These are phyloP conservation scores for Ornithoptera priamus DNA, from an alignment of 2,888 invertebrate species.

Conservation along the genomic window DNA sequence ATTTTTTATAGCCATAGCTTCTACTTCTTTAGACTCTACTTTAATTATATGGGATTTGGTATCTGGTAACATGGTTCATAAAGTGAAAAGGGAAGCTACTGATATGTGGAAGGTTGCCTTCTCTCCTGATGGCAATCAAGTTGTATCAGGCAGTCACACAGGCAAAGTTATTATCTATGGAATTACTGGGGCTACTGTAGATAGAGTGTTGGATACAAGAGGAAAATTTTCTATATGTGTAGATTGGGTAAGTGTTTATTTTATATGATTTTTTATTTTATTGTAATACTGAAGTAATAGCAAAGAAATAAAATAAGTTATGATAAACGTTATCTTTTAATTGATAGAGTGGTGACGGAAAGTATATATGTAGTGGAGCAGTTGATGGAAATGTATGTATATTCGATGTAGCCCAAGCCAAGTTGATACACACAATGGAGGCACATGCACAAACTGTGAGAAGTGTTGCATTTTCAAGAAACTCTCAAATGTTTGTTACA, in stretches of 20 bases:
- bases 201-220: slow-evolving; percentile 92
- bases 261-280: background rate
- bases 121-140: slow-evolving; percentile 92
- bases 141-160: slow-evolving; percentile 94
- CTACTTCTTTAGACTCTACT: slow-evolving; percentile 94
- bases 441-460: slow-evolving; percentile 96
- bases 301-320: background rate
- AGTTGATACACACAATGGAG: slow-evolving; percentile 93
- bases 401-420: slow-evolving; percentile 91
- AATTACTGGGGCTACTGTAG: slow-evolving; percentile 89
- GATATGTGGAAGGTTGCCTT: slow-evolving; percentile 97
- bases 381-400: slow-evolving; percentile 96
- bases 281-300: background rate
- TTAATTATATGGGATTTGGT: slow-evolving; percentile 94
- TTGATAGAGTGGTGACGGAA: slow-evolving; percentile 92
- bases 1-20: slow-evolving; percentile 84
- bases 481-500: slow-evolving; percentile 92
- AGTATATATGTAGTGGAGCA: slow-evolving; percentile 95
- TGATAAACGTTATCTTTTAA: background rate
- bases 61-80: slow-evolving; percentile 89
- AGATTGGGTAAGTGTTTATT: slow-evolving; percentile 88
- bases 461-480: slow-evolving; percentile 94
- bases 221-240: slow-evolving; percentile 96
- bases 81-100: slow-evolving; percentile 91
- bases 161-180: slow-evolving; percentile 95